These are phyloP conservation scores for Ctenodactylus gundi DNA, from an alignment of 2,113 vertebrate genomes.

Conservation along the genomic window DNA sequence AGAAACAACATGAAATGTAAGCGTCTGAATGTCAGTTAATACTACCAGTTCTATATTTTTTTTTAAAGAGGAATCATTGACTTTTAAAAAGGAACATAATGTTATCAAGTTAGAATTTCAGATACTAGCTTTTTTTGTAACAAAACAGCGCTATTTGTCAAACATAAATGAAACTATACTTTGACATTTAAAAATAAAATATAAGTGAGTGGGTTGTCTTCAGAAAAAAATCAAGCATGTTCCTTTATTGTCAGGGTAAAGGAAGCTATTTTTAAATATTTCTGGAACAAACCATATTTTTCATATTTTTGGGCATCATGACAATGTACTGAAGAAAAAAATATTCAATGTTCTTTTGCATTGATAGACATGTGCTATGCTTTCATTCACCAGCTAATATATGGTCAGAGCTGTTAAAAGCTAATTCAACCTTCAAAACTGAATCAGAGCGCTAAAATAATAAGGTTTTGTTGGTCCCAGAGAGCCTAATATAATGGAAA, in stretches of 20 bases:
- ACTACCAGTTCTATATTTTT: neutral
- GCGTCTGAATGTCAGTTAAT: conserved; percentile 41
- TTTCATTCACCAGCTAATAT: neutral
- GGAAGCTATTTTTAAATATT: neutral
- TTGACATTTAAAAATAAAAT: neutral
- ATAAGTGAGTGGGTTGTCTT: neutral
- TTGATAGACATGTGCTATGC: neutral
- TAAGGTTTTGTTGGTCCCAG: neutral
- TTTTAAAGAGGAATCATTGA: neutral
- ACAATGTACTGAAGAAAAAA: neutral
- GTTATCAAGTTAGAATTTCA: neutral
- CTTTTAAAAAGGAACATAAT: neutral
- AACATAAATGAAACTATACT: neutral
- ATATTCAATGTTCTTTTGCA: neutral
- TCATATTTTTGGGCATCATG: neutral
- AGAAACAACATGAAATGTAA: conserved; percentile 18
- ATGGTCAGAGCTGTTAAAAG: neutral
- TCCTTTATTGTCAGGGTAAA: neutral
- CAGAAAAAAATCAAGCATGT: neutral
- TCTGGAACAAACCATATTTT: neutral
- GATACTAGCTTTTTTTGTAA: neutral
- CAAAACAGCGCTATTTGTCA: neutral
- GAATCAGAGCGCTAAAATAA: neutral
- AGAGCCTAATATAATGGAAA: neutral
- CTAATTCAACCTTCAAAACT: neutral